phyloP scores from a whole-genome alignment of 2,888 invertebrate species.

The Phyllotreta striolata region DNA sequence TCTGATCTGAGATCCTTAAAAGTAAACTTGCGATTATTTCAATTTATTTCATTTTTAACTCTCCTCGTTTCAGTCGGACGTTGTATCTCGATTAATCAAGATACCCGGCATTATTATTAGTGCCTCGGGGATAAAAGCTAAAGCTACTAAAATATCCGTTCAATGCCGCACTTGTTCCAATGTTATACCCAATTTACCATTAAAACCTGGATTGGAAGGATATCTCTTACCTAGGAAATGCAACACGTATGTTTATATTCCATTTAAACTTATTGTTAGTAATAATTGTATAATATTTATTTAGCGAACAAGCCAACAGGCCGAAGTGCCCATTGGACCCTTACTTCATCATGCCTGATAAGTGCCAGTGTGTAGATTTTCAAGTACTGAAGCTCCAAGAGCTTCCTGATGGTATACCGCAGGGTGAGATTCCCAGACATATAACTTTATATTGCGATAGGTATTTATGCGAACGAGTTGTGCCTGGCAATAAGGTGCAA shows the following conservation, averaged over 20 bases:
- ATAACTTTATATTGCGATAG: slow-evolving; percentile 94
- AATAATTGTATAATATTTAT: slow-evolving; percentile 23
- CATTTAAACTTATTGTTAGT: slow-evolving; percentile 8
- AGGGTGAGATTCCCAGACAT: slow-evolving; percentile 98
- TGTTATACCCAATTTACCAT: slow-evolving; percentile 85
- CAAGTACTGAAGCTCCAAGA: slow-evolving; percentile 98
- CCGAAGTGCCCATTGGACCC: slow-evolving; percentile 97
- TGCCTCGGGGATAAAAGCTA: slow-evolving; percentile 92
- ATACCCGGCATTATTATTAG: slow-evolving; percentile 95
- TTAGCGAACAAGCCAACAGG: slow-evolving; percentile 88
- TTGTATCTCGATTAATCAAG: slow-evolving; percentile 92
- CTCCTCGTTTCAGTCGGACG: slow-evolving; percentile 77
- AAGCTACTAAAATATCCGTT: slow-evolving; percentile 93
- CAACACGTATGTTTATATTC: slow-evolving; percentile 73
- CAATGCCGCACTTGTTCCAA: slow-evolving; percentile 95
- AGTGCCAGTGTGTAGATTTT: slow-evolving; percentile 96
- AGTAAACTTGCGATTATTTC: slow-evolving; percentile 61
- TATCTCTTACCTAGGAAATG: slow-evolving; percentile 95
- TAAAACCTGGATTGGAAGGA: slow-evolving; percentile 96
- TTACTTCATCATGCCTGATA: slow-evolving; percentile 97
- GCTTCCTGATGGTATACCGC: slow-evolving; percentile 90
- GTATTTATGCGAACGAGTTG: slow-evolving; percentile 90
- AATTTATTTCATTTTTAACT: slow-evolving; percentile 11
- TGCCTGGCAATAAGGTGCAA: slow-evolving; percentile 94
- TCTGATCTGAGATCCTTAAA: slow-evolving; percentile 85